phyloP scores from a whole-genome alignment of 2,888 invertebrate species.

The Oeneis ivallda region DNA sequence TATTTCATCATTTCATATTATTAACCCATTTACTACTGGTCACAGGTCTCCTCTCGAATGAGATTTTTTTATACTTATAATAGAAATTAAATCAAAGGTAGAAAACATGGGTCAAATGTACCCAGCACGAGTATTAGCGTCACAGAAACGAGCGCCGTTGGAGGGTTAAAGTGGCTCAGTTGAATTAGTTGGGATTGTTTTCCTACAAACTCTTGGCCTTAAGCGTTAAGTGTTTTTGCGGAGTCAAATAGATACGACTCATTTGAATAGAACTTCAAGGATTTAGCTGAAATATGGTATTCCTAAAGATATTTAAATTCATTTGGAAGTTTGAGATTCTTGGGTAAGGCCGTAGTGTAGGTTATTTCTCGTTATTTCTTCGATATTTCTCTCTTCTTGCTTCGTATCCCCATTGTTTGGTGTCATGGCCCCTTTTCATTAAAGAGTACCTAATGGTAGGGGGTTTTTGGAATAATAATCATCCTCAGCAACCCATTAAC shows the following conservation, averaged over 20 bases:
- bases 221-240: slow-evolving; percentile 14
- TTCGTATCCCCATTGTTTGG: no score
- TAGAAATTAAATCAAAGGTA: background rate
- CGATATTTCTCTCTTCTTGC: no score
- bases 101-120: background rate
- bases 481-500: no score
- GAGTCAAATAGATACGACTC: slow-evolving; percentile 10
- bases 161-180: slow-evolving; percentile 28
- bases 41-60: no score
- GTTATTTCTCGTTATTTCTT: no score
- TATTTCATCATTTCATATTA: no score
- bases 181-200: slow-evolving; percentile 35
- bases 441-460: no score
- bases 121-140: background rate
- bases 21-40: no score
- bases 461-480: no score
- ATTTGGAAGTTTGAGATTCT: background rate
- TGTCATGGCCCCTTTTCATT: no score
- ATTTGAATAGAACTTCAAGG: slow-evolving; percentile 10
- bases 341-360: no score
- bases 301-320: background rate
- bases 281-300: slow-evolving; percentile 9
- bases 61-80: no score
- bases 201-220: slow-evolving; percentile 22
- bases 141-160: background rate